These are phyloP conservation scores for Catharus fuscescens DNA, from an alignment of 2,113 vertebrate genomes.

Conservation along the genomic window DNA sequence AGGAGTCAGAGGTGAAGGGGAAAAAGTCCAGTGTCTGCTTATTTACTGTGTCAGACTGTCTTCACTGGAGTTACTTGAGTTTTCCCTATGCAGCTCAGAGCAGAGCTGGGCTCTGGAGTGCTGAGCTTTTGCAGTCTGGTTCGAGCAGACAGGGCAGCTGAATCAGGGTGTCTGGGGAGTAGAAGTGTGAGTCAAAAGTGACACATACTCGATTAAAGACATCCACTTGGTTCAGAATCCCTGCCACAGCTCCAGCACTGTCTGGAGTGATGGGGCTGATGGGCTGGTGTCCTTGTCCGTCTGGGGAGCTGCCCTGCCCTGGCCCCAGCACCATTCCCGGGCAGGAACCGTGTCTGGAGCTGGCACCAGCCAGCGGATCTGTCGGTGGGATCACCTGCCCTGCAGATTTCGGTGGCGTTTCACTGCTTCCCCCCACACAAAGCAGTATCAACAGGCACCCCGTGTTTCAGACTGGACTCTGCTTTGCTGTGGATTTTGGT, in stretches of 20 bases:
- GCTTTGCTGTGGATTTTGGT: not conserved
- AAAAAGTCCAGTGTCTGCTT: not conserved
- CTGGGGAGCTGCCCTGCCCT: not conserved
- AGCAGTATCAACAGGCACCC: not conserved
- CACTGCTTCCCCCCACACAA: not conserved
- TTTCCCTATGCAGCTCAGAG: not conserved
- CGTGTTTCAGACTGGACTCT: not conserved
- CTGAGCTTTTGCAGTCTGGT: not conserved
- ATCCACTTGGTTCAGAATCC: not conserved
- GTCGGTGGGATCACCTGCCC: not conserved
- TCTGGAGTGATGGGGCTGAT: not conserved
- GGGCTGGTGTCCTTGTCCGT: not conserved
- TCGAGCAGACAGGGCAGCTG: rapidly evolving
- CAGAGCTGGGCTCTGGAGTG: not conserved
- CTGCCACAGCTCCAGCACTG: rapidly evolving
- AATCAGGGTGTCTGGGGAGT: not conserved
- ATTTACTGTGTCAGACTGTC: not conserved
- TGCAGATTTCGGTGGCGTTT: rapidly evolving
- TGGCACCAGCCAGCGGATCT: not conserved
- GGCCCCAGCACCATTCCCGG: rapidly evolving
- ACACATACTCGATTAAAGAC: not conserved
- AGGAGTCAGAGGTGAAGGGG: not conserved
- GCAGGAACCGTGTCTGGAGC: not conserved
- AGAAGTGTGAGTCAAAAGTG: not conserved
- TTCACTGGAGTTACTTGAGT: not conserved